A percentile compares a stretch with the other conserved stretches of the same genome.
Conservation (phyloP, 2,888 invertebrate genomes). For the Synergus laeviventris region DNA sequence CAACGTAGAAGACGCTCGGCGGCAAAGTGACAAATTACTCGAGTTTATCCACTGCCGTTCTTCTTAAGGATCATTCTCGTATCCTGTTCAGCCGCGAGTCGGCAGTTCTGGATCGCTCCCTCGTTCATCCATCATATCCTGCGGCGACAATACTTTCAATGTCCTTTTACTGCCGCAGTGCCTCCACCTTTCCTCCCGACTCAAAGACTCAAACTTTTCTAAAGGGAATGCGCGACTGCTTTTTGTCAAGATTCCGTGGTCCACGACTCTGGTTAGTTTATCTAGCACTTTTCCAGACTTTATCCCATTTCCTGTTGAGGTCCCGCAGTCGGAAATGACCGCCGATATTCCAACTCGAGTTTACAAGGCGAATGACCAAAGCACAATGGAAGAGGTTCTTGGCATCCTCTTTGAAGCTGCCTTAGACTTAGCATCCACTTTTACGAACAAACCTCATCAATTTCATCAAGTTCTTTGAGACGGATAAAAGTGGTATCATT, state of each 20-base stretch:
- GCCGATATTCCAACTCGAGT: constrained; percentile 20
- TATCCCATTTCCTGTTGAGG: constrained; percentile 34
- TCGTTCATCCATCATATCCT: constrained; percentile 67
- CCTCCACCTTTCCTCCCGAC: constrained; percentile 48
- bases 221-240: constrained; percentile 47
- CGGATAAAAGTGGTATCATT: not conserved
- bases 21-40: constrained; percentile 67
- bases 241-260: constrained; percentile 43
- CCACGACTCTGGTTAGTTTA: constrained; percentile 45
- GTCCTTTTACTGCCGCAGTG: constrained; percentile 59
- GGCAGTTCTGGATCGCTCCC: constrained; percentile 57
- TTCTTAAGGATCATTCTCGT: constrained; percentile 54
- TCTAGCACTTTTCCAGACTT: constrained; percentile 38
- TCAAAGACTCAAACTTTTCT: constrained; percentile 46
- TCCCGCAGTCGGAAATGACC: constrained; percentile 22
- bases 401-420: not conserved
- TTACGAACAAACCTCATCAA: no score
- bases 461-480: no score
- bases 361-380: constrained; percentile 6
- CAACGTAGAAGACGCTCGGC: constrained; percentile 43
- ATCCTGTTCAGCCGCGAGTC: constrained; percentile 45
- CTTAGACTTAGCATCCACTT: no score
- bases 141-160: constrained; percentile 67
- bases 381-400: not conserved
- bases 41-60: constrained; percentile 64